Conservation (phyloP, 2,888 invertebrate species). For the Brachyopa scutellaris region DNA sequence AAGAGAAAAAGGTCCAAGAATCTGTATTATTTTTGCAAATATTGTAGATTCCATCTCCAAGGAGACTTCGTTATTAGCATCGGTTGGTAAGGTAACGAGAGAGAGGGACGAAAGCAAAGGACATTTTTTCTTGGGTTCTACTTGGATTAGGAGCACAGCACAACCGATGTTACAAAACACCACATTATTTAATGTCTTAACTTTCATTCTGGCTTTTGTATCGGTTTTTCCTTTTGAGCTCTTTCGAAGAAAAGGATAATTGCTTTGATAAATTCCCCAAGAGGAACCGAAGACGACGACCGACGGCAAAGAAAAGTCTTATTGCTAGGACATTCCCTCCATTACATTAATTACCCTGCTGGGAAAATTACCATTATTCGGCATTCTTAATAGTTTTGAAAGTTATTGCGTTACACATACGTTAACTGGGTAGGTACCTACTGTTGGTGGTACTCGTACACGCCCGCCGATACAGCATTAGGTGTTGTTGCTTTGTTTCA, state of each 20-base stretch:
- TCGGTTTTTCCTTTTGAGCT: background rate
- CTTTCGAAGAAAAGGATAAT: constrained; percentile 35
- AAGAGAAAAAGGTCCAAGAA: too few species aligned
- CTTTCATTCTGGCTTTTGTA: constrained; percentile 21
- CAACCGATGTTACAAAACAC: constrained; percentile 10
- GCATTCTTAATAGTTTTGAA: constrained; percentile 70
- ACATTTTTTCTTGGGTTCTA: too few species aligned
- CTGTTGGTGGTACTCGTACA: background rate
- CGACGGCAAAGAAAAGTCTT: constrained; percentile 10
- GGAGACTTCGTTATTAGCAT: background rate
- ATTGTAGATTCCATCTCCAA: background rate
- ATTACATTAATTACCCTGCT: constrained; percentile 67
- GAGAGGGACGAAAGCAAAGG: too few species aligned
- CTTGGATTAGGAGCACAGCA: too few species aligned
- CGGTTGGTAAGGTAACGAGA: constrained; percentile 3
- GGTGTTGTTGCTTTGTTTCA: background rate
- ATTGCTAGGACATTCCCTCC: constrained; percentile 40
- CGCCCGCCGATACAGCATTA: background rate
- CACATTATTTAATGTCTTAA: constrained; percentile 44
- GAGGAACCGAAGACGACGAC: background rate
- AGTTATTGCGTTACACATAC: constrained; percentile 61
- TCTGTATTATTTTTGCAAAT: too few species aligned
- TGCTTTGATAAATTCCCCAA: constrained; percentile 50
- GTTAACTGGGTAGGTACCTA: too few species aligned
- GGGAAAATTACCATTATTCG: constrained; percentile 64